Evolutionary conservation across 2,113 vertebrate genomes (phyloP).

Genomic region (Cyanoderma ruficeps): DNA sequence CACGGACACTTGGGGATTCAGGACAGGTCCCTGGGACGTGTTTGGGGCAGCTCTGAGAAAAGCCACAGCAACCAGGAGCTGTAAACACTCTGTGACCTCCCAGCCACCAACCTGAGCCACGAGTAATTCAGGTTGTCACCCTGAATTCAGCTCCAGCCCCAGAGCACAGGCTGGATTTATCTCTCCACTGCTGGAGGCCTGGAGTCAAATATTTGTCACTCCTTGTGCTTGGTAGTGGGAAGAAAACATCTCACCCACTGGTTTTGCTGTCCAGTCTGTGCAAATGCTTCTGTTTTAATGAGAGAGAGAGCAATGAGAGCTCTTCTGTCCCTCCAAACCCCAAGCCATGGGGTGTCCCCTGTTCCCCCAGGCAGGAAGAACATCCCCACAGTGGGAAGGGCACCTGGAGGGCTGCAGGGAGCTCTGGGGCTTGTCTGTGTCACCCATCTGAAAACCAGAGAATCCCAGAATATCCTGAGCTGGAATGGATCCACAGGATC

Average conservation of each 20-base stretch:
- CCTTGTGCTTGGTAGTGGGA: background rate
- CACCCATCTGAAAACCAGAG: background rate
- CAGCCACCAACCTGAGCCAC: background rate
- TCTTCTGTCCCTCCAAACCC: background rate
- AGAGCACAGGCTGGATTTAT: background rate
- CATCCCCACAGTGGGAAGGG: background rate
- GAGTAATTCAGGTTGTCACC: background rate
- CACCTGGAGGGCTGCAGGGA: background rate
- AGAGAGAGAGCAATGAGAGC: background rate
- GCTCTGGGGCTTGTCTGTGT: background rate
- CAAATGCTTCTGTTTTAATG: background rate
- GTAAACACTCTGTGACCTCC: background rate
- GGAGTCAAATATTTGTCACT: background rate
- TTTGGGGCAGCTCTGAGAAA: background rate
- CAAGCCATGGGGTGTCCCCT: background rate
- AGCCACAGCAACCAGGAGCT: background rate
- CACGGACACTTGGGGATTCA: accelerated
- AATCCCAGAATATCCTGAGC: background rate
- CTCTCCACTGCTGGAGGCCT: background rate
- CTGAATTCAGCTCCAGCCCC: background rate
- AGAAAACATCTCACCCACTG: background rate
- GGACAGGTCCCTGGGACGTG: background rate
- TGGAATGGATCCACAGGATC: background rate
- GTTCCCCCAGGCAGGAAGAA: background rate
- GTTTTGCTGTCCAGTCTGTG: background rate